phyloP scores from a whole-genome alignment of 2,113 vertebrate species.

The Antennarius striatus region DNA sequence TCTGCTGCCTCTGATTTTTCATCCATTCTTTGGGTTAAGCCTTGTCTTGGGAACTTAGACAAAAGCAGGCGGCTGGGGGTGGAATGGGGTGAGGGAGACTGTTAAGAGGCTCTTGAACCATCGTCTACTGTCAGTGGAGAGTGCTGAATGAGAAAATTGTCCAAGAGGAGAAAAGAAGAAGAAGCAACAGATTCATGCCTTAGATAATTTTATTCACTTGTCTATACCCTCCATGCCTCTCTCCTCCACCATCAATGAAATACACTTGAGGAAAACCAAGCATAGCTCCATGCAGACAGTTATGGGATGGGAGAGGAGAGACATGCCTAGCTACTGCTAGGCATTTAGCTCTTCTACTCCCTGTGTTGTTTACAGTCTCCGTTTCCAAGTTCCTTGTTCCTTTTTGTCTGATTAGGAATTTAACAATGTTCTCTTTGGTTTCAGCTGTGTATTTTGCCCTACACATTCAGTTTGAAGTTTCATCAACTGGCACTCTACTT shows the following conservation, averaged over 20 bases:
- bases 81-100: constrained; percentile 67
- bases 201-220: constrained; percentile 69
- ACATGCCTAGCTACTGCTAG: constrained; percentile 57
- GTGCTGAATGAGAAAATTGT: constrained; percentile 69
- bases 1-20: constrained; percentile 67
- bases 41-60: constrained; percentile 75
- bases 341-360: constrained; percentile 52
- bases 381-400: constrained; percentile 48
- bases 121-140: constrained; percentile 73
- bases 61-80: constrained; percentile 57
- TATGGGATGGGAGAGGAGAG: constrained; percentile 49
- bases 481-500: constrained; percentile 69
- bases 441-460: constrained; percentile 51
- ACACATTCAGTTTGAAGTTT: constrained; percentile 73
- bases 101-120: constrained; percentile 75
- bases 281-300: constrained; percentile 55
- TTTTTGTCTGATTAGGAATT: constrained; percentile 71
- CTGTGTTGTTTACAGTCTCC: constrained; percentile 50
- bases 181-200: constrained; percentile 61
- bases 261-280: constrained; percentile 45
- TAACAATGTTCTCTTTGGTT: constrained; percentile 67
- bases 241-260: constrained; percentile 59
- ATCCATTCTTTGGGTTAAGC: constrained; percentile 74
- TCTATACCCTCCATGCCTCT: constrained; percentile 50
- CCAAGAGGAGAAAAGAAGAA: constrained; percentile 65